Evolutionary conservation across 2,888 invertebrate genomes (phyloP).

Genomic region (Frankliniella fusca): DNA sequence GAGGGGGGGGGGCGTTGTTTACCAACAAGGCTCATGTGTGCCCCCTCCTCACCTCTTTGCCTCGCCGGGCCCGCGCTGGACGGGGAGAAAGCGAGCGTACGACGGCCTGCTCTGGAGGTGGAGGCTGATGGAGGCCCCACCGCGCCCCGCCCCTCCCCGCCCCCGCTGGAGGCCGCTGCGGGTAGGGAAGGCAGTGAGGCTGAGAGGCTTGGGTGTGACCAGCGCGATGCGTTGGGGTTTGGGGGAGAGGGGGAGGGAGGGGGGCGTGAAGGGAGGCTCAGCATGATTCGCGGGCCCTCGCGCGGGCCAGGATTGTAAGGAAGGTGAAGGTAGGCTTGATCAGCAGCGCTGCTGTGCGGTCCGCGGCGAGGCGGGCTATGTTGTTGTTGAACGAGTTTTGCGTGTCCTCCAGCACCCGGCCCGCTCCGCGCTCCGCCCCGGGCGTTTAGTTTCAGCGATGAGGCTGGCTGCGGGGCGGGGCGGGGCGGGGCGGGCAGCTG

Average conservation of each 20-base stretch:
- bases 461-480: slow-evolving; percentile 3
- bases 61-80: neutral
- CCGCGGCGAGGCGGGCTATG: neutral
- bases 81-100: neutral
- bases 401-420: neutral
- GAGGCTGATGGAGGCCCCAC: neutral
- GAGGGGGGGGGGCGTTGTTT: neutral
- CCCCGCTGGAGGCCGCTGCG: neutral
- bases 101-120: too few relatives aligned
- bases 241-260: too few relatives aligned
- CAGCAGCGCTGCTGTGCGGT: neutral
- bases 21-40: neutral
- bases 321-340: neutral
- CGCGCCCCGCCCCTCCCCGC: too few relatives aligned
- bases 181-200: neutral
- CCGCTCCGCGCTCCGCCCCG: neutral
- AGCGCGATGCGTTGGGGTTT: neutral
- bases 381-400: neutral
- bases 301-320: too few relatives aligned
- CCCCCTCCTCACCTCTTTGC: neutral
- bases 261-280: too few relatives aligned
- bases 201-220: neutral
- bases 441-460: neutral
- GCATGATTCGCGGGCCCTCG: too few relatives aligned
- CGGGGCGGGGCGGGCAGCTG: slow-evolving; percentile 15